phyloP scores from a whole-genome alignment of 2,113 vertebrate genomes.

The mouse (Mus musculus) region DNA sequence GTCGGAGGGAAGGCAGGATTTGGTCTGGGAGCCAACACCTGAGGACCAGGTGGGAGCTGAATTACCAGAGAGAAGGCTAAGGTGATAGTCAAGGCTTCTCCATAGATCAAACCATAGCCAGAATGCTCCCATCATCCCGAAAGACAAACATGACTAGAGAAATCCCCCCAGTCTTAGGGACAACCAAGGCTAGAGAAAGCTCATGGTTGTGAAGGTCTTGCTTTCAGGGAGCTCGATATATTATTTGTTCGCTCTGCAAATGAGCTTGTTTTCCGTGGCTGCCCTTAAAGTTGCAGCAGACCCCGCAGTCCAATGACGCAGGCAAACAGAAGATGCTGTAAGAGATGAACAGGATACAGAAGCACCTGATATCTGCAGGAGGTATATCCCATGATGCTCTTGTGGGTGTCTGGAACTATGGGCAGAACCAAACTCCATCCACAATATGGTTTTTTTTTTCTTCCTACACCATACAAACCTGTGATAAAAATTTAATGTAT shows the following conservation, averaged over 20 bases:
- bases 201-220: not conserved
- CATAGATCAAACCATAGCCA: not conserved
- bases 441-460: not conserved
- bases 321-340: not conserved
- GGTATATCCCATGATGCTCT: not conserved
- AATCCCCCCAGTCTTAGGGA: not conserved
- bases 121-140: not conserved
- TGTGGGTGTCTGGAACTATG: not conserved
- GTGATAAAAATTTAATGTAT: not conserved
- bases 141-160: not conserved
- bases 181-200: not conserved
- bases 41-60: not conserved
- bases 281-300: not conserved
- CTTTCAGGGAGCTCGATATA: not conserved
- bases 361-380: not conserved
- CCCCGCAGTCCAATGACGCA: not conserved
- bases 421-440: not conserved
- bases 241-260: not conserved
- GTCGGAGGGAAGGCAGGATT: not conserved
- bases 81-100: not conserved
- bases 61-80: not conserved
- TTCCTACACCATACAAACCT: not conserved
- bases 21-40: too few species aligned
- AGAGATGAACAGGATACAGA: not conserved
- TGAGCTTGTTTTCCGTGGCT: not conserved